Evolutionary conservation across 2,888 invertebrate genomes (phyloP), one percentile per base, ranked within the genome.

Genomic region (Heliconius ismenius): DNA sequence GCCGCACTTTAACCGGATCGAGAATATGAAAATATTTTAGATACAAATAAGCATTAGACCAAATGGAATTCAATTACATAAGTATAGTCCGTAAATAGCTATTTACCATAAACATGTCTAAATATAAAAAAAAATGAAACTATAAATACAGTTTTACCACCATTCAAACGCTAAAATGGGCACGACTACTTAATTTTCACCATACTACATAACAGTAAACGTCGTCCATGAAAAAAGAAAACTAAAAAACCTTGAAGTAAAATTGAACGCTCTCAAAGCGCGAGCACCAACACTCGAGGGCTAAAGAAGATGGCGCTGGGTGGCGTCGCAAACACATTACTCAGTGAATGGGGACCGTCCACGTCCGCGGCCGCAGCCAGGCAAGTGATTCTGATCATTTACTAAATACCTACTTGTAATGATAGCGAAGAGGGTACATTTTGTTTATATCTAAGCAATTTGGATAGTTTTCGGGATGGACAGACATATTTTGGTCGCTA

Each of bases 281-380:
- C 81, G 72, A 77, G 81, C 80, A 79, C 80, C 80, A 82, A 82
- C 83, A 81, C 81, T 81, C 77, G 73, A 77, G 76, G 76, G 79
- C 81, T 78, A 81, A 79, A 81, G 78, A 81, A 81, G 78, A 82
- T 81, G 83, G 82, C 83, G 82, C 77, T 76, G 60, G 76, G 68
- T 72, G 60, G 74, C 76, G 76, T 76, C 79, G 81, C 82, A 81
- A 82, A 81, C 81, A 82, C 81, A 82, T 82, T 83, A 81, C 79
- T 77, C 39, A 26, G 64, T 82, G 82, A 83, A 83, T 84, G 76
- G 77, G 68, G 73, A 73, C 62, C 65, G 76, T 73, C 73, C 76
- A 63, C 58, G 64, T 21, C n/a, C 68, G 15, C 68, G 39, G n/a
- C 26, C 62, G 10, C 28, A 21, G 21, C 26, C 11, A 13, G 28